Percentiles rank a stretch among this genome's conserved stretches.
Conservation (phyloP, 2,113 vertebrate species). For the Riparia riparia region DNA sequence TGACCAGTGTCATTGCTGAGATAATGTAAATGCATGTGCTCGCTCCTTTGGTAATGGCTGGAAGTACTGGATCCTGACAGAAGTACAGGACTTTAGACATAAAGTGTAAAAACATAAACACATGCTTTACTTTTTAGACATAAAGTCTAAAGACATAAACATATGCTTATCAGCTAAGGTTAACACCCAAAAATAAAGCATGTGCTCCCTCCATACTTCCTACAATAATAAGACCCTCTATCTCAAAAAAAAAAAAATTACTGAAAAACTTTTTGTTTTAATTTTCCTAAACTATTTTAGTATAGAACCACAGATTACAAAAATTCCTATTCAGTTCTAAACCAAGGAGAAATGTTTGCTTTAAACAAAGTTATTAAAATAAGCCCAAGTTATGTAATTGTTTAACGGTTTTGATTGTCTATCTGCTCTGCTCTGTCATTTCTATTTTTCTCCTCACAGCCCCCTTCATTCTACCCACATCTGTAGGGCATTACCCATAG, state of each 20-base stretch:
- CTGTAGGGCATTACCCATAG: conserved; percentile 66
- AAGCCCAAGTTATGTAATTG: not conserved
- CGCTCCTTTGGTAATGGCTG: not conserved
- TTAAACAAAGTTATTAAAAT: not conserved
- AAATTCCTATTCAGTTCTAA: not conserved
- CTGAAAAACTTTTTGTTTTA: not conserved
- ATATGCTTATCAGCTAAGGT: not conserved
- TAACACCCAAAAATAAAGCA: not conserved
- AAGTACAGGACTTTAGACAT: not conserved
- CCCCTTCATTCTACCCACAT: conserved; percentile 49
- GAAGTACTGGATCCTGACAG: not conserved
- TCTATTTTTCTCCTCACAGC: conserved; percentile 18
- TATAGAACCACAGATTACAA: not conserved
- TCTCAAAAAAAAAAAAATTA: not conserved
- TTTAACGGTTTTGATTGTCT: conserved; percentile 6
- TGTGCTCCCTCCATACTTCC: not conserved
- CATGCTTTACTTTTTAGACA: too few species aligned
- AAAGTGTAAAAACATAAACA: too few species aligned
- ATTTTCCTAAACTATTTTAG: not conserved
- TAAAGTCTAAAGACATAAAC: too few species aligned
- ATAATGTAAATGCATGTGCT: not conserved
- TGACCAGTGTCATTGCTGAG: not conserved
- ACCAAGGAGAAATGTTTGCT: not conserved
- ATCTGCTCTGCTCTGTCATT: not conserved
- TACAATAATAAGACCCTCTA: not conserved